phyloP scores from a whole-genome alignment of 2,888 invertebrate genomes.

The Petrophora chlorosata region DNA sequence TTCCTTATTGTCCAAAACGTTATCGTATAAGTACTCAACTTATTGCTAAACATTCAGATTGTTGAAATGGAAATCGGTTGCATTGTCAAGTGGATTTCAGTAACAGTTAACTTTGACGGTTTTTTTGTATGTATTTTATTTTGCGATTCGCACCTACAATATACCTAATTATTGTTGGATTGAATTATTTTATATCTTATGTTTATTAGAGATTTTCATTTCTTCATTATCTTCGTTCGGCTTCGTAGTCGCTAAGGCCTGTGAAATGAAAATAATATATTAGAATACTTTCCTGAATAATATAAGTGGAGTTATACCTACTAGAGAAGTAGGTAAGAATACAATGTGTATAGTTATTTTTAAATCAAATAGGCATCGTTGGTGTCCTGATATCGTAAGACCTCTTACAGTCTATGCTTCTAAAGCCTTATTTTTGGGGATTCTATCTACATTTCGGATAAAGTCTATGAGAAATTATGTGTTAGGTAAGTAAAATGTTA shows the following conservation, averaged over 20 bases:
- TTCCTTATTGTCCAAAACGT: constrained; percentile 24
- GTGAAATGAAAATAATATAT: constrained; percentile 13
- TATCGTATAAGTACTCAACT: constrained; percentile 8
- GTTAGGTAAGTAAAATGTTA: too few species aligned
- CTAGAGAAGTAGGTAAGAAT: too few species aligned
- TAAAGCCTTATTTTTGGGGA: too few species aligned
- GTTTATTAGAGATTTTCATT: constrained; percentile 21
- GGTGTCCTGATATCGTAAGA: too few species aligned
- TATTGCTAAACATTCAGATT: constrained; percentile 18
- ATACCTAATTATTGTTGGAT: constrained; percentile 51
- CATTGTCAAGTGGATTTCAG: not conserved
- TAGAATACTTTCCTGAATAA: too few species aligned
- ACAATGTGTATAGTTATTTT: too few species aligned
- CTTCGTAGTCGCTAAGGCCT: constrained; percentile 23
- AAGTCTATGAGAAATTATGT: too few species aligned
- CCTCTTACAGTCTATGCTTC: too few species aligned
- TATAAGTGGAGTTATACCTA: too few species aligned
- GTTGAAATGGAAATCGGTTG: not conserved
- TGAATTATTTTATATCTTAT: constrained; percentile 33
- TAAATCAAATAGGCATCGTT: too few species aligned
- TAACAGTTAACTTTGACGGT: not conserved
- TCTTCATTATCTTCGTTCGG: constrained; percentile 15
- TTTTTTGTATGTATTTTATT: not conserved
- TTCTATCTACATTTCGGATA: too few species aligned
- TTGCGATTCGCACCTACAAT: not conserved